Evolutionary conservation across 2,888 invertebrate species (phyloP).

Genomic region (Pheosia tremula): DNA sequence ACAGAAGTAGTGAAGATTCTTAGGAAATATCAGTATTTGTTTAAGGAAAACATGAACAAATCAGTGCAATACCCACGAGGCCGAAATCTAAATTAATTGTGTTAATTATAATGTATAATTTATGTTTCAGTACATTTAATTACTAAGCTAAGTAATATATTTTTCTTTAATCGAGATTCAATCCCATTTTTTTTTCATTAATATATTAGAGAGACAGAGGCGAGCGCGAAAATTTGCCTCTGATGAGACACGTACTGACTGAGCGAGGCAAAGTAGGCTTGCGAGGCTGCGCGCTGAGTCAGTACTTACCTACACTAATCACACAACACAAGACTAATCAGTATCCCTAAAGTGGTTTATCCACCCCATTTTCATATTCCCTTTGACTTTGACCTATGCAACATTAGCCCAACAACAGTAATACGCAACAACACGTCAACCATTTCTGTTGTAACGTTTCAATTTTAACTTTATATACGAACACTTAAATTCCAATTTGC

Average conservation of each 20-base stretch:
- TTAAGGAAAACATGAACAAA: constrained; percentile 15
- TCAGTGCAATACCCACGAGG: constrained; percentile 6
- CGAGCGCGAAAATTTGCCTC: no score
- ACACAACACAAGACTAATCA: background rate
- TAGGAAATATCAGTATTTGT: constrained; percentile 22
- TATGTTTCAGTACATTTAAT: no score
- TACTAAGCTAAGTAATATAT: no score
- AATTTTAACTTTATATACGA: background rate
- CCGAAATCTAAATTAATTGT: no score
- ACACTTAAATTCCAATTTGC: background rate
- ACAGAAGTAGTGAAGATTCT: constrained; percentile 23
- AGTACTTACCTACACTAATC: no score
- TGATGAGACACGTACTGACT: no score
- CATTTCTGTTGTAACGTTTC: background rate
- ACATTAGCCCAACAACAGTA: constrained; percentile 1
- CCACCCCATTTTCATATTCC: constrained; percentile 2
- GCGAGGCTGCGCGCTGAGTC: no score
- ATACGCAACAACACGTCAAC: background rate
- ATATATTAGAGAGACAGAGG: no score
- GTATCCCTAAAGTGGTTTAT: background rate
- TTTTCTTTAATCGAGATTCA: no score
- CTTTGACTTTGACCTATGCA: background rate
- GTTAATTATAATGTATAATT: no score
- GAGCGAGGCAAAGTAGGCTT: no score
- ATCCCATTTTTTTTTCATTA: no score